Evolutionary conservation across 1,140 invertebrate genomes (phyloP).

Genomic region (Dendroctonus ponderosae): DNA sequence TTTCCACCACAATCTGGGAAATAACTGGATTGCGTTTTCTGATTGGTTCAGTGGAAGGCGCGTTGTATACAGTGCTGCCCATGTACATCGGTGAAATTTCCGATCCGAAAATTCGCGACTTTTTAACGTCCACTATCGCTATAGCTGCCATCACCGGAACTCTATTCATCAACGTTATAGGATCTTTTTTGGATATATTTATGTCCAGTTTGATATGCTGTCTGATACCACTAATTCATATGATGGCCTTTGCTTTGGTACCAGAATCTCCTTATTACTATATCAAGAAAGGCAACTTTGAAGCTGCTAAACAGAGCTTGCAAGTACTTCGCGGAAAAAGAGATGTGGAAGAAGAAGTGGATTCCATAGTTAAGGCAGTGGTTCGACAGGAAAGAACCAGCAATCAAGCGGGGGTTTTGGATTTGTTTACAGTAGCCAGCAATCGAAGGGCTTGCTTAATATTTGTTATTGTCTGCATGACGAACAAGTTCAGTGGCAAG

Average conservation of each 20-base stretch:
- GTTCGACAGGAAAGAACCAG: slow-evolving; percentile 47
- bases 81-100: slow-evolving; percentile 69
- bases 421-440: slow-evolving; percentile 52
- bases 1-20: slow-evolving; percentile 53
- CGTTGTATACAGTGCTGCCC: slow-evolving; percentile 63
- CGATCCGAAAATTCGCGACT: slow-evolving; percentile 58
- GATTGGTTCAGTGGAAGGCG: slow-evolving; percentile 66
- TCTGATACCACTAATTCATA: slow-evolving; percentile 54
- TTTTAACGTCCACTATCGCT: slow-evolving; percentile 41
- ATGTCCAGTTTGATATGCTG: slow-evolving; percentile 55
- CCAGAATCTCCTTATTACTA: slow-evolving; percentile 90
- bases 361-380: slow-evolving; percentile 62
- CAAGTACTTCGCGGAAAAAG: slow-evolving; percentile 74
- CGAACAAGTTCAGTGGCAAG: slow-evolving; percentile 66
- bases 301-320: slow-evolving; percentile 71
- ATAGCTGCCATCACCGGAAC: slow-evolving; percentile 58
- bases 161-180: slow-evolving; percentile 66
- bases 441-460: slow-evolving; percentile 55
- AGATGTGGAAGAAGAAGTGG: slow-evolving; percentile 77
- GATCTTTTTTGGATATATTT: slow-evolving; percentile 57
- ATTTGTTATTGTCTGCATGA: slow-evolving; percentile 57
- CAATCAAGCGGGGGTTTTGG: slow-evolving; percentile 48
- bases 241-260: slow-evolving; percentile 60
- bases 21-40: slow-evolving; percentile 50
- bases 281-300: slow-evolving; percentile 68